Evolutionary conservation across 2,888 invertebrate genomes (phyloP).

Genomic region (Ptycholaimellus sp.): DNA sequence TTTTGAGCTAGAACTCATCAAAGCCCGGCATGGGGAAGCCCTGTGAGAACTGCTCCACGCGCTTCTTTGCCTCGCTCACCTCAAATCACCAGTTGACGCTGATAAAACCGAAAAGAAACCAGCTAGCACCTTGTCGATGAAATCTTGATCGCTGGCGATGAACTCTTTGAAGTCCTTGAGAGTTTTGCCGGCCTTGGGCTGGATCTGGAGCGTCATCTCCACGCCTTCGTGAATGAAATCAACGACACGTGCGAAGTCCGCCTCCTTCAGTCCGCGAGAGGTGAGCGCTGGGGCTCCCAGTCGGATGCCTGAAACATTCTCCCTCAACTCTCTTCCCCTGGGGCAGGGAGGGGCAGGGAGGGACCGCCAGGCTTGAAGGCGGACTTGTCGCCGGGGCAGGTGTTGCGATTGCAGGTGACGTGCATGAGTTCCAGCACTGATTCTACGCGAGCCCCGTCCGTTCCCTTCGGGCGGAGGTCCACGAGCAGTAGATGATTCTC

Average conservation of each 20-base stretch:
- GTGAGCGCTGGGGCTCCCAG: conserved; percentile 83
- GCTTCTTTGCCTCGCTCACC: no score
- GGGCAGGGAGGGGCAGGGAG: background rate
- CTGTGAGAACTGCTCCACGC: no score
- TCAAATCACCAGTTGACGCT: no score
- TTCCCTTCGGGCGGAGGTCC: conserved; percentile 44
- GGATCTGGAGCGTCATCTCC: conserved; percentile 19
- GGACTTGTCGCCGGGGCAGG: conserved; percentile 72
- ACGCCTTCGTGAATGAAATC: conserved; percentile 52
- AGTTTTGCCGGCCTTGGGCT: conserved; percentile 18
- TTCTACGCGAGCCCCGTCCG: conserved; percentile 43
- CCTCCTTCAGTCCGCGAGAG: conserved; percentile 63
- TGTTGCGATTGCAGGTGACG: conserved; percentile 92
- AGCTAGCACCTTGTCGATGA: no score
- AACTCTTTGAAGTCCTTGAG: conserved; percentile 23
- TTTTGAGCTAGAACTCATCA: no score
- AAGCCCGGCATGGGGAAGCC: no score
- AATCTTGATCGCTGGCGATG: no score
- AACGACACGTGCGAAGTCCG: conserved; percentile 52
- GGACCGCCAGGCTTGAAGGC: conserved; percentile 60
- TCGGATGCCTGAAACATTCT: conserved; percentile 43
- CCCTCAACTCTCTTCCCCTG: background rate
- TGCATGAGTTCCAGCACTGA: conserved; percentile 61
- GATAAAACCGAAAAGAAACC: no score
- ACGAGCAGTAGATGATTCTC: conserved; percentile 74